A percentile compares a stretch with the other conserved stretches of the same genome.
phyloP scores from a whole-genome alignment of 2,113 vertebrate genomes.

The Ailurus styani region DNA sequence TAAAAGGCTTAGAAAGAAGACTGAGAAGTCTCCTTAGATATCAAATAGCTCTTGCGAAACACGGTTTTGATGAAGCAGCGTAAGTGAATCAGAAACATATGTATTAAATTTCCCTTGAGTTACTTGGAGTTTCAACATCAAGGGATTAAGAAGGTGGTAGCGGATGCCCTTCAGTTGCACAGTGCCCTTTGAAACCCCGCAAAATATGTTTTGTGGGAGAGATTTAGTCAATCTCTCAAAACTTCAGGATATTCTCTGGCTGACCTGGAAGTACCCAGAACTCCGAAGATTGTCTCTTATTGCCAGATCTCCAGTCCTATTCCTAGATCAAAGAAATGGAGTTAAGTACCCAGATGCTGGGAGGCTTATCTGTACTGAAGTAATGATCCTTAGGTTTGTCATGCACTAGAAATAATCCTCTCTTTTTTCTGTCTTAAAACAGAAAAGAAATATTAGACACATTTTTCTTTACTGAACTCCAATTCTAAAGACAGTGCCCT shows the following conservation, averaged over 20 bases:
- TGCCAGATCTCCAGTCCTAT: not conserved
- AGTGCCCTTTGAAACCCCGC: not conserved
- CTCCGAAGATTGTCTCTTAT: not conserved
- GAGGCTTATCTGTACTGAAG: constrained; percentile 12
- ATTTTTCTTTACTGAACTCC: constrained; percentile 26
- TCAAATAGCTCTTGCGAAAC: constrained; percentile 69
- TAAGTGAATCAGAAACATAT: constrained; percentile 73
- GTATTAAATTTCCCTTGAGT: constrained; percentile 71
- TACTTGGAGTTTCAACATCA: constrained; percentile 64
- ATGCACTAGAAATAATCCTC: constrained; percentile 41
- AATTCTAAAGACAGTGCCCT: not conserved
- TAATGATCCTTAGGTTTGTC: not conserved
- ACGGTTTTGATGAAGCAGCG: constrained; percentile 55
- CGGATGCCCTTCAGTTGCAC: not conserved
- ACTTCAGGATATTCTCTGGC: not conserved
- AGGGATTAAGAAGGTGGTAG: constrained; percentile 42
- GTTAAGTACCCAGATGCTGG: not conserved
- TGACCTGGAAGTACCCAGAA: not conserved
- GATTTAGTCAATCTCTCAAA: not conserved
- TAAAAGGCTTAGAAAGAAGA: constrained; percentile 65
- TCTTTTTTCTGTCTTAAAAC: not conserved
- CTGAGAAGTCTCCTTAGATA: constrained; percentile 55
- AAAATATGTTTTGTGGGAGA: not conserved
- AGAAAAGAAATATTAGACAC: constrained; percentile 33
- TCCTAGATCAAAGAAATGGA: constrained; percentile 46